Percentiles rank a stretch among this genome's conserved stretches.
phyloP scores from a whole-genome alignment of 2,888 invertebrate species.

The Liposcelis brunnea region DNA sequence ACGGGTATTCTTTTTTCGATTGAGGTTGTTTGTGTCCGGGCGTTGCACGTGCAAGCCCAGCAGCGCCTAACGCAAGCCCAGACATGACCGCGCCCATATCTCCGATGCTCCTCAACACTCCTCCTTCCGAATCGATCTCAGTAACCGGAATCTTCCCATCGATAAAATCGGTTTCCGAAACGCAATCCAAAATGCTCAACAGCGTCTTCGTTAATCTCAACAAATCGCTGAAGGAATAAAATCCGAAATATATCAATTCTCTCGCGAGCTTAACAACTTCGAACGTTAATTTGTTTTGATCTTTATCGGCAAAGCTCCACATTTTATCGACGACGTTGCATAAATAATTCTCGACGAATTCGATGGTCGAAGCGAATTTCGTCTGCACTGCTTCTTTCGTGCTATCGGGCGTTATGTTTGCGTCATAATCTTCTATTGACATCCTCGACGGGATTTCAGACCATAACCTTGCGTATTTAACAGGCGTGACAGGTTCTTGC shows the following conservation, averaged over 20 bases:
- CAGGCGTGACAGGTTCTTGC: slow-evolving; percentile 95
- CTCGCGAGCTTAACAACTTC: slow-evolving; percentile 96
- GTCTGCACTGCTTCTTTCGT: slow-evolving; percentile 76
- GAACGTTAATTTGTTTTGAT: slow-evolving; percentile 94
- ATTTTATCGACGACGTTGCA: slow-evolving; percentile 80
- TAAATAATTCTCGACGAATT: slow-evolving; percentile 93
- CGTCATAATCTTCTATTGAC: slow-evolving; percentile 86
- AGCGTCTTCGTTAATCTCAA: slow-evolving; percentile 85
- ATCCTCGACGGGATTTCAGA: slow-evolving; percentile 90
- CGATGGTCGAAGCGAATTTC: slow-evolving; percentile 78
- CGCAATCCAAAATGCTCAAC: slow-evolving; percentile 83
- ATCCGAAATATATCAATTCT: slow-evolving; percentile 95
- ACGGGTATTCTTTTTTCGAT: slow-evolving; percentile 67
- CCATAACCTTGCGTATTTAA: slow-evolving; percentile 97
- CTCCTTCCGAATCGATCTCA: slow-evolving; percentile 72
- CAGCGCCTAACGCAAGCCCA: slow-evolving; percentile 64
- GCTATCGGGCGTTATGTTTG: slow-evolving; percentile 67
- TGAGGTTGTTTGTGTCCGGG: slow-evolving; percentile 27
- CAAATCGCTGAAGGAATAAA: slow-evolving; percentile 91
- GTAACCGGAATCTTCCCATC: slow-evolving; percentile 50
- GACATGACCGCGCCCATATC: slow-evolving; percentile 89
- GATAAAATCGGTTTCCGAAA: slow-evolving; percentile 56
- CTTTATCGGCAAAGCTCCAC: slow-evolving; percentile 86
- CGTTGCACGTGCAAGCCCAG: slow-evolving; percentile 40
- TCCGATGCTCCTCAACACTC: slow-evolving; percentile 70